phyloP scores from a whole-genome alignment of 2,888 invertebrate genomes.

The Ectemnius lituratus region DNA sequence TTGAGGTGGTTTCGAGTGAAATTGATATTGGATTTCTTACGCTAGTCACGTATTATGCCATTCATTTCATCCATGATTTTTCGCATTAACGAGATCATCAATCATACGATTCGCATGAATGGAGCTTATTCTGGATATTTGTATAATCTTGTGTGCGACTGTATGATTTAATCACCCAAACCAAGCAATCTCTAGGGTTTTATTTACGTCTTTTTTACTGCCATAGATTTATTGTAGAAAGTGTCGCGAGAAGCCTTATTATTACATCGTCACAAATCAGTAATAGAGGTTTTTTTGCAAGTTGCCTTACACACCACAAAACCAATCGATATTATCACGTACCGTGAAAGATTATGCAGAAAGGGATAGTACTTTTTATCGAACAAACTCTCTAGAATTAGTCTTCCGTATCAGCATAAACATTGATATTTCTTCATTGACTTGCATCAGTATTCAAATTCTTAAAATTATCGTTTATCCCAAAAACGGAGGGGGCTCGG shows the following conservation, averaged over 20 bases:
- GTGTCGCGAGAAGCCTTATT: too few relatives aligned
- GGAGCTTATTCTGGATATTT: conserved; percentile 39
- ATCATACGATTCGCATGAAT: conserved; percentile 39
- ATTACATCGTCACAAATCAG: background rate
- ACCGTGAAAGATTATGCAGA: conserved; percentile 26
- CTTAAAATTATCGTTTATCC: conserved; percentile 33
- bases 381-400: conserved; percentile 61
- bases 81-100: conserved; percentile 44
- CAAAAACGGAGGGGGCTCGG: conserved; percentile 10
- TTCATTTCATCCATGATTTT: conserved; percentile 53
- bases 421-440: conserved; percentile 48
- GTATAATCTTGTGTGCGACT: conserved; percentile 43
- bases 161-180: conserved; percentile 45
- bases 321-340: conserved; percentile 26
- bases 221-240: conserved; percentile 53
- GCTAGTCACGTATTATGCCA: conserved; percentile 68
- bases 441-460: conserved; percentile 44
- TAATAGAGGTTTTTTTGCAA: conserved; percentile 6
- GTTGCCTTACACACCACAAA: conserved; percentile 12
- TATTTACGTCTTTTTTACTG: conserved; percentile 52
- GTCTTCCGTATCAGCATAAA: conserved; percentile 66
- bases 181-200: conserved; percentile 13
- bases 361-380: conserved; percentile 24
- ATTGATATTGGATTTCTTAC: conserved; percentile 57
- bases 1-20: conserved; percentile 29